Evolutionary conservation across 2,113 vertebrate species (phyloP).

Genomic region (Pterocles gutturalis): DNA sequence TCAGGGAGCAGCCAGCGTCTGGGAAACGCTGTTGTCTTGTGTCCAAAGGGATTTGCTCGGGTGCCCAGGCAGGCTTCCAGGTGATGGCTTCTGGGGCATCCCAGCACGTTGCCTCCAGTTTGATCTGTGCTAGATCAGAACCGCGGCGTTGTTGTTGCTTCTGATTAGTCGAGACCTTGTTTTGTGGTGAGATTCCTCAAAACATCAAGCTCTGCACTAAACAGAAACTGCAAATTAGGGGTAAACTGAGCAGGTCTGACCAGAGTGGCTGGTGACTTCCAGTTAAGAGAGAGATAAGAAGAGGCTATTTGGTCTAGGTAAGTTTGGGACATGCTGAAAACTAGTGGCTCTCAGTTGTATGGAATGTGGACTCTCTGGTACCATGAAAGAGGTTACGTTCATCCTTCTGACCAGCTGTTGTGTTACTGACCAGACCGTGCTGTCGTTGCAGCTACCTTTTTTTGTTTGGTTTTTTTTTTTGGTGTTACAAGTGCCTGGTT

Average conservation of each 20-base stretch:
- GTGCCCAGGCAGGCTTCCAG: background rate
- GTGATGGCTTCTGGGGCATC: background rate
- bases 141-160: accelerated
- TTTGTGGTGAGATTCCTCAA: background rate
- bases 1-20: accelerated
- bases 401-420: background rate
- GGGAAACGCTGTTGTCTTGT: accelerated
- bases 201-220: background rate
- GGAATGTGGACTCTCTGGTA: background rate
- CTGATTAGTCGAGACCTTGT: background rate
- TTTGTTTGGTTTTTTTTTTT: no score
- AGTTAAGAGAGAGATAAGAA: background rate
- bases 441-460: background rate
- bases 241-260: background rate
- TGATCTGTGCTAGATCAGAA: background rate
- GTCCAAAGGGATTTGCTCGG: accelerated
- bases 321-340: background rate
- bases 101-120: background rate
- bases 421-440: accelerated
- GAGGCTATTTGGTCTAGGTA: background rate
- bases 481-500: background rate
- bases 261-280: background rate
- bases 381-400: accelerated
- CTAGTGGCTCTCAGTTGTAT: no score
- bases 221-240: background rate